These are phyloP conservation scores for Tragulus kanchil DNA, from an alignment of 2,113 vertebrate species.

Conservation along the genomic window DNA sequence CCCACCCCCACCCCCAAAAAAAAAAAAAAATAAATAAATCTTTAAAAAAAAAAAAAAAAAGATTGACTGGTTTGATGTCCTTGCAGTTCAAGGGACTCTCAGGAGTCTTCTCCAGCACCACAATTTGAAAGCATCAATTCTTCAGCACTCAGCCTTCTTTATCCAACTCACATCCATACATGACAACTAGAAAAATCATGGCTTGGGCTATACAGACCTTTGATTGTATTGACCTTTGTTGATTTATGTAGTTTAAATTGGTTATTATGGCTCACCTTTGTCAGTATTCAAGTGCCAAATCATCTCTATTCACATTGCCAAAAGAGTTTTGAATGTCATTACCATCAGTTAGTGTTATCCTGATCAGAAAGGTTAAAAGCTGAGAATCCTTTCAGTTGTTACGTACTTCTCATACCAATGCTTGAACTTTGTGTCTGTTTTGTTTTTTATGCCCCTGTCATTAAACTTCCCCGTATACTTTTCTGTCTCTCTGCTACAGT, in stretches of 20 bases:
- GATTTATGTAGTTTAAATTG: neutral
- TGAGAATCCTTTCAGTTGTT: neutral
- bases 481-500: neutral
- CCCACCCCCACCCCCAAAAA: too few species aligned
- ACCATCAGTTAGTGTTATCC: neutral
- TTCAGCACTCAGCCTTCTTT: too few species aligned
- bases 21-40: too few species aligned
- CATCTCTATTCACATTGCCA: neutral
- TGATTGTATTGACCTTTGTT: too few species aligned
- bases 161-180: too few species aligned
- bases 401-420: neutral
- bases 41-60: too few species aligned
- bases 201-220: too few species aligned
- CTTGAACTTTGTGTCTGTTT: conserved; percentile 8
- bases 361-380: neutral
- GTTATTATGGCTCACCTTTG: neutral
- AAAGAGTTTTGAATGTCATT: neutral
- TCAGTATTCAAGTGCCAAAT: neutral
- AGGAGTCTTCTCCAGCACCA: too few species aligned
- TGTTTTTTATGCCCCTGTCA: neutral
- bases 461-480: neutral
- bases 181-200: too few species aligned
- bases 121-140: too few species aligned
- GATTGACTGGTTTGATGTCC: too few species aligned
- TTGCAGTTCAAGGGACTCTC: too few species aligned